phyloP scores from a whole-genome alignment of 2,888 invertebrate genomes.

The Dryadula phaetusa region DNA sequence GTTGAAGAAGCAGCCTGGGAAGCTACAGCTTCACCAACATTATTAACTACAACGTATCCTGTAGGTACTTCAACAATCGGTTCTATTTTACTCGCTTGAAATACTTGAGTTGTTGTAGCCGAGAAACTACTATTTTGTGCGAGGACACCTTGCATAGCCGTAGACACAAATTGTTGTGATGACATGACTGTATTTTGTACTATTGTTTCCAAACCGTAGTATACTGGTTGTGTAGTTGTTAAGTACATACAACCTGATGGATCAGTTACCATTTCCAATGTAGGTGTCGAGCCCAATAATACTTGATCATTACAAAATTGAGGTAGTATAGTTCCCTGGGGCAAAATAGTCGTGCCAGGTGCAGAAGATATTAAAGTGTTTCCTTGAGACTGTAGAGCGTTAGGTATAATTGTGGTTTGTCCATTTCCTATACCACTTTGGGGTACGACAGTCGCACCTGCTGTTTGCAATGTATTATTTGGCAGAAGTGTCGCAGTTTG shows the following conservation, averaged over 20 bases:
- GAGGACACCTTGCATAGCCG: constrained; percentile 91
- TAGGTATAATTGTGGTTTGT: constrained; percentile 79
- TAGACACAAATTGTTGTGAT: constrained; percentile 93
- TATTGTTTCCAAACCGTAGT: constrained; percentile 93
- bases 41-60: constrained; percentile 88
- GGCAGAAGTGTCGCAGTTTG: constrained; percentile 73
- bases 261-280: constrained; percentile 86
- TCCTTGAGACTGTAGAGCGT: constrained; percentile 81
- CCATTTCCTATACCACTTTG: constrained; percentile 80
- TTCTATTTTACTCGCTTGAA: constrained; percentile 93
- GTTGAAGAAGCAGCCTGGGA: constrained; percentile 60
- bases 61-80: constrained; percentile 91
- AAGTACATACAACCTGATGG: constrained; percentile 84
- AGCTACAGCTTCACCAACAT: constrained; percentile 79
- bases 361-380: constrained; percentile 79
- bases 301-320: constrained; percentile 86
- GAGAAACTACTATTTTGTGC: constrained; percentile 93
- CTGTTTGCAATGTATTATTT: constrained; percentile 71
- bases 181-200: constrained; percentile 95
- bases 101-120: constrained; percentile 92
- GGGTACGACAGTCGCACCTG: constrained; percentile 73
- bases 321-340: constrained; percentile 83
- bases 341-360: constrained; percentile 85
- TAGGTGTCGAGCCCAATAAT: constrained; percentile 85
- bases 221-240: constrained; percentile 89